Evolutionary conservation across 2,888 invertebrate species (phyloP).

Genomic region (Galerucella pusilla): DNA sequence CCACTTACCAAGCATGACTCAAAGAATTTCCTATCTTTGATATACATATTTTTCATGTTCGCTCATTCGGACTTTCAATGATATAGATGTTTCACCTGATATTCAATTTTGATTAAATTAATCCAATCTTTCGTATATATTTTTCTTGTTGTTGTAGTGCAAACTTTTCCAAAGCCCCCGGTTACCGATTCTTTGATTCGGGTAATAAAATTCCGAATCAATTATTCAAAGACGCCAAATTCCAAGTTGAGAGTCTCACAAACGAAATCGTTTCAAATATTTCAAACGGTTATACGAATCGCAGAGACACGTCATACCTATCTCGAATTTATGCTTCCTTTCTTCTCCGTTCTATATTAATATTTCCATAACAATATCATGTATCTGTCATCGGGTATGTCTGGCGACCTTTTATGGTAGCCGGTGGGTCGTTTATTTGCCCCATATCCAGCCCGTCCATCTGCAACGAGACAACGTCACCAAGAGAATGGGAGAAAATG

Average conservation of each 20-base stretch:
- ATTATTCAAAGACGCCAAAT: conserved; percentile 44
- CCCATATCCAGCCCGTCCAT: conserved; percentile 57
- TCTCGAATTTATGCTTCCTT: conserved; percentile 62
- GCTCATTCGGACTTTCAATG: too few species aligned
- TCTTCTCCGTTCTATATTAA: conserved; percentile 61
- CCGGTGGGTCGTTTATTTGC: conserved; percentile 59
- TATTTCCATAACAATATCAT: conserved; percentile 65
- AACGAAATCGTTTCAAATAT: conserved; percentile 40
- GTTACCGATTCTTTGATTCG: not conserved
- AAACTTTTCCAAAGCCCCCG: not conserved
- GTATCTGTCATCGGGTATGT: conserved; percentile 61
- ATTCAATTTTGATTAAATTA: too few species aligned
- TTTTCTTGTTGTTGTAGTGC: not conserved
- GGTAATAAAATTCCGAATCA: conserved; percentile 34
- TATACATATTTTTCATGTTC: too few species aligned
- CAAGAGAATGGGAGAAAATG: conserved; percentile 39
- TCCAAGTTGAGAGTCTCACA: conserved; percentile 34
- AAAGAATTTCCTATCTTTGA: too few species aligned
- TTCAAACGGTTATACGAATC: conserved; percentile 48
- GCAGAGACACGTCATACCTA: conserved; percentile 48
- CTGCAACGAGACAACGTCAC: conserved; percentile 51
- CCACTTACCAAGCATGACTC: too few species aligned
- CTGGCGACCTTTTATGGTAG: conserved; percentile 51
- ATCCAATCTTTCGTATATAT: not conserved
- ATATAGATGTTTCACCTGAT: too few species aligned